phyloP scores from a whole-genome alignment of 1,140 invertebrate genomes.

The Stegodyphus mimosarum region DNA sequence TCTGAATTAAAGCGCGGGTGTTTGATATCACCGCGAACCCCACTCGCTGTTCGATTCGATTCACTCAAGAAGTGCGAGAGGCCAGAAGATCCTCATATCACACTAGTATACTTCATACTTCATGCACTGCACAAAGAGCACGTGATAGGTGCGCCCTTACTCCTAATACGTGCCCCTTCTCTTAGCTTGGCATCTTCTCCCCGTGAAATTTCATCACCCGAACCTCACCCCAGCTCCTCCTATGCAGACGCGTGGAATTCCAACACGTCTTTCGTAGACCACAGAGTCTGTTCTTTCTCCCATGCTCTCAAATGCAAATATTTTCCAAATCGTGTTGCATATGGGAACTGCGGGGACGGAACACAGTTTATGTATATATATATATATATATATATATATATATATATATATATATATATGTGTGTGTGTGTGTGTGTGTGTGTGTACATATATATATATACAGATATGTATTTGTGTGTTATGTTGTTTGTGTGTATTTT shows the following conservation, averaged over 20 bases:
- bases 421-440: not conserved
- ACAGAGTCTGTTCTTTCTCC: conserved; percentile 49
- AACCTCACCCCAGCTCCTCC: not conserved
- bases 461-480: conserved; percentile 18
- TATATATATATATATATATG: conserved; percentile 31
- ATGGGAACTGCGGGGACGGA: conserved; percentile 15
- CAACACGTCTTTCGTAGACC: conserved; percentile 43
- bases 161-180: conserved; percentile 26
- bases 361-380: conserved; percentile 11
- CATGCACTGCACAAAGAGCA: conserved; percentile 37
- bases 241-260: conserved; percentile 42
- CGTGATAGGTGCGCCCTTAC: conserved; percentile 11
- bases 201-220: conserved; percentile 46
- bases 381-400: not conserved
- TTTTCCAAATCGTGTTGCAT: conserved; percentile 55
- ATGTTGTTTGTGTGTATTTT: conserved; percentile 6
- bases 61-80: conserved; percentile 19
- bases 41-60: conserved; percentile 29
- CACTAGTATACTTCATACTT: conserved; percentile 13
- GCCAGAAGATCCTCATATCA: not conserved
- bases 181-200: conserved; percentile 19
- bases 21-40: conserved; percentile 21
- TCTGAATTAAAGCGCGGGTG: conserved; percentile 22
- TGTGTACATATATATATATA: not conserved
- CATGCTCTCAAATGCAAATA: conserved; percentile 56